These are phyloP conservation scores for Fregetta grallaria DNA, from an alignment of 2,113 vertebrate species.

Conservation along the genomic window DNA sequence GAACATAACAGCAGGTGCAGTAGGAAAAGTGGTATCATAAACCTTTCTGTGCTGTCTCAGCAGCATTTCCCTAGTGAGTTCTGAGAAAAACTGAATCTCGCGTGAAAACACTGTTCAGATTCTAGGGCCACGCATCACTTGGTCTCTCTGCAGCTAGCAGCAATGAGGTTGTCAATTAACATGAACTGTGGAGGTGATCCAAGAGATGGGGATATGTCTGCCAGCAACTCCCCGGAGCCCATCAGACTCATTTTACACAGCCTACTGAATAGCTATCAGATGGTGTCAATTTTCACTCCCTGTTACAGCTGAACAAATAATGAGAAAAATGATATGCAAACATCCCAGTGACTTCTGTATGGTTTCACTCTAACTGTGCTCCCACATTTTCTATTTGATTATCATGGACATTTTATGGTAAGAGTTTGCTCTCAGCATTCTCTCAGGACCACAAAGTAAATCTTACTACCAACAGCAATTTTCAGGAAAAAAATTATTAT, in stretches of 20 bases:
- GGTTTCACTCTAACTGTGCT: not conserved
- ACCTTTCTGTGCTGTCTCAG: not conserved
- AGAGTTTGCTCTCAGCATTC: not conserved
- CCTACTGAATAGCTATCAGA: not conserved
- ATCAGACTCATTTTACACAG: not conserved
- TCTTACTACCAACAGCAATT: not conserved
- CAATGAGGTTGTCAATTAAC: not conserved
- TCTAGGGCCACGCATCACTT: accelerated
- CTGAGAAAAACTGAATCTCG: not conserved
- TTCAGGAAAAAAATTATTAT: not conserved
- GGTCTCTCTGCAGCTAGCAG: not conserved
- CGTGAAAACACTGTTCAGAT: accelerated
- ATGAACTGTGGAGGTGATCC: not conserved
- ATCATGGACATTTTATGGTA: not conserved
- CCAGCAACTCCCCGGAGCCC: not conserved
- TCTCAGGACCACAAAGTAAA: not conserved
- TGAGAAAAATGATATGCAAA: conserved; percentile 3
- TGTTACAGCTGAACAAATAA: conserved; percentile 11
- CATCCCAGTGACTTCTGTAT: not conserved
- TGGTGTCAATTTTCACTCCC: not conserved
- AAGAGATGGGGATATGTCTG: not conserved
- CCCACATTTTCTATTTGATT: not conserved
- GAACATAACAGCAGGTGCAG: accelerated
- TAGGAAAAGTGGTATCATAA: not conserved
- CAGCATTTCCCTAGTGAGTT: not conserved